Evolutionary conservation across 2,888 invertebrate species (phyloP), one percentile per base, ranked within the genome.

Genomic region (Phalera bucephala): DNA sequence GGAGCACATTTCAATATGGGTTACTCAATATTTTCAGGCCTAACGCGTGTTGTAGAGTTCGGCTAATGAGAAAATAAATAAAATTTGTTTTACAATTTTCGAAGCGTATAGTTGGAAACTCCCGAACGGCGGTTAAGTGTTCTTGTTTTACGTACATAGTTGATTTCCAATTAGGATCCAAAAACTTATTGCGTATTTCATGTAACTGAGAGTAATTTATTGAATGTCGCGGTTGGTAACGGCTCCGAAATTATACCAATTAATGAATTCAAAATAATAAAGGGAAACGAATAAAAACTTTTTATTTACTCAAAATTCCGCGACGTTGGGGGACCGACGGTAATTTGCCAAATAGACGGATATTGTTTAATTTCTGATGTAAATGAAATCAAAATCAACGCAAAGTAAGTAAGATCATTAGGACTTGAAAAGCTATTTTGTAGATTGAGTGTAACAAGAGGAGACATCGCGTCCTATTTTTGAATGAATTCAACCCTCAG

Each of bases 111-210:
- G 36, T 54, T 54, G 48, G 47, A 54, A 71, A 63, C 53, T 67
- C 65, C 34, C 29, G 40, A 53, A 62, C 60, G 31, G 34, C 36
- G 39, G 45, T 43, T 58, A 68, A 64, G 58, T 64, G 55, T 45
- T 64, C 62, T 70, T 72, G 68, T 72, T 70, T 53, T 57, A 54
- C 53, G 52, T 52, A 60, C 69, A 63, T 69, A 76, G 73, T 79
- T 78, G 63, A 73, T 79, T 76, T 75, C 62, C 72, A 80, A 80
- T 81, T 80, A 79, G 69, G 63, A 63, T 64, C 62, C 64, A 63
- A 65, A 72, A 80, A 79, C 70, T 80, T 68, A 52, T 63, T 66
- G 58, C 64, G 65, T 79, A 77, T 74, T 78, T 80, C 71, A 78
- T 64, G 61, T 66, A 63, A 64, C 64, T 56, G 50, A 56, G 56